Evolutionary conservation across 92 coral and sea anemone species (phyloP).

Genomic region (Parazoanthus atlanticus): DNA sequence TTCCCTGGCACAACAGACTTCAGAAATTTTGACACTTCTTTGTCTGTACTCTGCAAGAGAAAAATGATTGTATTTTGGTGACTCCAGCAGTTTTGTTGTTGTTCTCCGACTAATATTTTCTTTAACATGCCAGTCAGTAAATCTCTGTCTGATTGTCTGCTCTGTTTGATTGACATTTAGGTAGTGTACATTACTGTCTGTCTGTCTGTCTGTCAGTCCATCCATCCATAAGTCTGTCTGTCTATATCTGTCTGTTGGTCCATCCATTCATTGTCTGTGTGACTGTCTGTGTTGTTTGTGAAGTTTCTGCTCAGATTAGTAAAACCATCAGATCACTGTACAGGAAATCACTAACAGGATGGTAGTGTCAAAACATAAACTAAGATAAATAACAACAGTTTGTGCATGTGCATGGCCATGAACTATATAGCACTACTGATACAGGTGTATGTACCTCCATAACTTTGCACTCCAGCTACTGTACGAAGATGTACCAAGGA

Average conservation of each 20-base stretch:
- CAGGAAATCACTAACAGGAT: too few relatives aligned
- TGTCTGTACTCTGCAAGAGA: conserved; percentile 64
- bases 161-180: neutral
- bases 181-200: neutral
- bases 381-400: too few relatives aligned
- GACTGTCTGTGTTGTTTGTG: neutral
- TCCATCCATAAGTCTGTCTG: neutral
- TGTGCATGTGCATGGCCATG: too few relatives aligned
- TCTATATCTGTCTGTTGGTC: neutral
- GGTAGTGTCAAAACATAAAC: too few relatives aligned
- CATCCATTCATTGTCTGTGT: neutral
- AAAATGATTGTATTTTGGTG: neutral
- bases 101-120: too few relatives aligned
- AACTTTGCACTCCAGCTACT: neutral
- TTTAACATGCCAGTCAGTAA: neutral
- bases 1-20: conserved; percentile 68
- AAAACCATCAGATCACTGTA: too few relatives aligned
- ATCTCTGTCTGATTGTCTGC: neutral
- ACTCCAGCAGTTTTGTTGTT: too few relatives aligned
- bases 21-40: conserved; percentile 65
- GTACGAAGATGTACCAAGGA: conserved; percentile 46
- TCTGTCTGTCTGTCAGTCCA: neutral
- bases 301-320: too few relatives aligned
- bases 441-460: too few relatives aligned
- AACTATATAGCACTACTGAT: too few relatives aligned